Percentiles rank a stretch among this genome's conserved stretches.
phyloP scores from a whole-genome alignment of 2,113 vertebrate genomes.

The Malurus melanocephalus region DNA sequence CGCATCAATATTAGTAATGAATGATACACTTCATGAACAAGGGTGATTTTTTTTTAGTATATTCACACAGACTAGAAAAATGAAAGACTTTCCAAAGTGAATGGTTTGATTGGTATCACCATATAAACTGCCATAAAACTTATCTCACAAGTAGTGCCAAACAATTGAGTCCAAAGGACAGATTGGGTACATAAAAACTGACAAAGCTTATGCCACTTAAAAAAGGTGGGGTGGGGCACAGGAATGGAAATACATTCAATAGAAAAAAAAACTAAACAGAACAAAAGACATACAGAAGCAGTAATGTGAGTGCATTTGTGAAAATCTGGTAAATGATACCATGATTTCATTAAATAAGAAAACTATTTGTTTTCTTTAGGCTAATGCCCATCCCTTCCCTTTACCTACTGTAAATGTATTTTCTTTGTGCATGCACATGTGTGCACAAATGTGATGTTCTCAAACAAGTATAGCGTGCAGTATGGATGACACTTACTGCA shows the following conservation, averaged over 20 bases:
- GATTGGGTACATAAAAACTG: background rate
- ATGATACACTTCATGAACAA: accelerated
- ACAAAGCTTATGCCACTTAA: background rate
- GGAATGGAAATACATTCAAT: background rate
- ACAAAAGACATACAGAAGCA: background rate
- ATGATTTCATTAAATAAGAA: background rate
- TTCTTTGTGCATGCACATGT: accelerated
- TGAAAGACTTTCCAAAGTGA: conserved; percentile 11
- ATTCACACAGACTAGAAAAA: background rate
- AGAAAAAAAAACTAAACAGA: background rate
- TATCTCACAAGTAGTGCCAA: background rate
- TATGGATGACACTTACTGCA: background rate
- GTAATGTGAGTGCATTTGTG: background rate
- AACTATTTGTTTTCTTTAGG: background rate
- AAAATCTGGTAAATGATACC: background rate
- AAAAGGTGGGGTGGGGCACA: accelerated
- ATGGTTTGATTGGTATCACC: background rate
- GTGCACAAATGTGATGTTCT: background rate
- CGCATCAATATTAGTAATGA: background rate
- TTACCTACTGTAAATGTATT: background rate
- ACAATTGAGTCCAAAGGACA: conserved; percentile 35
- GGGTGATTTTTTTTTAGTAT: background rate
- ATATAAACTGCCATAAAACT: conserved; percentile 39
- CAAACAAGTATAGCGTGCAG: background rate
- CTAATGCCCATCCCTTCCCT: background rate